A percentile compares a stretch with the other conserved stretches of the same genome.
phyloP scores from a whole-genome alignment of 2,113 vertebrate genomes.

The Struthio camelus region DNA sequence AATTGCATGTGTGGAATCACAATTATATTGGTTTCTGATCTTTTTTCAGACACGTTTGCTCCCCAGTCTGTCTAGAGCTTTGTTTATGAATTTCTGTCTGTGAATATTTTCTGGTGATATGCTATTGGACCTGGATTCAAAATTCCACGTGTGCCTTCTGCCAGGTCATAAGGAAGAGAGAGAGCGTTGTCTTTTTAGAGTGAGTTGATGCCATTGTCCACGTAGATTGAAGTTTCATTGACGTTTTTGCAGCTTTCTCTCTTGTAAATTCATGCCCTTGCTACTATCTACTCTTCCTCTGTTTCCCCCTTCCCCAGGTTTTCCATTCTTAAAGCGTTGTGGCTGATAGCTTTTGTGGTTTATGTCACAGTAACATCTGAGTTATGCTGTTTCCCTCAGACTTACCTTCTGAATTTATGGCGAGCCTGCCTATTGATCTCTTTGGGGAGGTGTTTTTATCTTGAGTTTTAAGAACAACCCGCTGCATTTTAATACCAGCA shows the following conservation, averaged over 20 bases:
- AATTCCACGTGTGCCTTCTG: background rate
- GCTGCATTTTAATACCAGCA: background rate
- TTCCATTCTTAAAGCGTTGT: background rate
- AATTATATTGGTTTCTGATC: background rate
- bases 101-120: background rate
- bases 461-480: background rate
- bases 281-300: background rate
- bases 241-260: background rate
- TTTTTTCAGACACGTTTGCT: background rate
- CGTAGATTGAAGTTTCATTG: background rate
- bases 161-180: background rate
- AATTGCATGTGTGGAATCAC: background rate
- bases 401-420: background rate
- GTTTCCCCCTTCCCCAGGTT: background rate
- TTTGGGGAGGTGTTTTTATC: background rate
- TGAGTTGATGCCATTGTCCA: background rate
- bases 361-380: background rate
- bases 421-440: background rate
- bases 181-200: background rate
- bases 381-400: background rate
- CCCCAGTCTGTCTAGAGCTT: background rate
- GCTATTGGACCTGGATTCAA: background rate
- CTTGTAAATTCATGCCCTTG: background rate
- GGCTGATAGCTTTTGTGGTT: background rate
- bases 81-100: background rate